A percentile compares a stretch with the other conserved stretches of the same genome.
Conservation (phyloP, 1,140 invertebrate species). For the Pseudomyrmex concolor region DNA sequence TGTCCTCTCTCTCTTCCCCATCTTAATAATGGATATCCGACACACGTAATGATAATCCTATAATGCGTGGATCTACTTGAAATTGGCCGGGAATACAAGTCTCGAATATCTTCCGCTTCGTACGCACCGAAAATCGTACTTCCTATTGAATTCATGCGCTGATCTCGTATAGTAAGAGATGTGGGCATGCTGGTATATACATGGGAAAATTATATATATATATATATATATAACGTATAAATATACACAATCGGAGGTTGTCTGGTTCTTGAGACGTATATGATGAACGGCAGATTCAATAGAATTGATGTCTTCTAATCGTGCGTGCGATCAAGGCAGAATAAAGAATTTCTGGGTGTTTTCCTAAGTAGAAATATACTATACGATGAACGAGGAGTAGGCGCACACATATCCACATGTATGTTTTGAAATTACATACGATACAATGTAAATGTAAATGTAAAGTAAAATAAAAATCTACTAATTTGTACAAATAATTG, state of each 20-base stretch:
- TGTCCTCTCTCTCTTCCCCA: background rate
- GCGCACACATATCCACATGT: no score
- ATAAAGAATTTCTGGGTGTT: no score
- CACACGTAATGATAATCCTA: slow-evolving; percentile 71
- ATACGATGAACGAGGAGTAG: no score
- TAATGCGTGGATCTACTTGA: slow-evolving; percentile 63
- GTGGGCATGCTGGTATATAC: slow-evolving; percentile 7
- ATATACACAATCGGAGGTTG: background rate
- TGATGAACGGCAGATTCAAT: no score
- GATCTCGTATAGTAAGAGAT: slow-evolving; percentile 23
- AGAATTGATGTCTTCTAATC: no score
- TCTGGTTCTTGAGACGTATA: no score
- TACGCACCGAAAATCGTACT: slow-evolving; percentile 56
- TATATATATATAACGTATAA: slow-evolving; percentile 13
- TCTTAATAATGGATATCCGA: slow-evolving; percentile 63
- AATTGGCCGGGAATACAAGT: slow-evolving; percentile 40
- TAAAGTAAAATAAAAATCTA: no score
- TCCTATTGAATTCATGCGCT: slow-evolving; percentile 26
- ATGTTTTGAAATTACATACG: no score
- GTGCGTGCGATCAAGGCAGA: no score
- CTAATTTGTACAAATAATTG: no score
- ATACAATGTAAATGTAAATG: no score
- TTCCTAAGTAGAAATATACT: no score
- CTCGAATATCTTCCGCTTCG: slow-evolving; percentile 62
- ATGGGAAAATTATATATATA: background rate